These are phyloP conservation scores for Triplophysa yarkandensis DNA, from an alignment of 2,797 vertebrate species.

Conservation along the genomic window DNA sequence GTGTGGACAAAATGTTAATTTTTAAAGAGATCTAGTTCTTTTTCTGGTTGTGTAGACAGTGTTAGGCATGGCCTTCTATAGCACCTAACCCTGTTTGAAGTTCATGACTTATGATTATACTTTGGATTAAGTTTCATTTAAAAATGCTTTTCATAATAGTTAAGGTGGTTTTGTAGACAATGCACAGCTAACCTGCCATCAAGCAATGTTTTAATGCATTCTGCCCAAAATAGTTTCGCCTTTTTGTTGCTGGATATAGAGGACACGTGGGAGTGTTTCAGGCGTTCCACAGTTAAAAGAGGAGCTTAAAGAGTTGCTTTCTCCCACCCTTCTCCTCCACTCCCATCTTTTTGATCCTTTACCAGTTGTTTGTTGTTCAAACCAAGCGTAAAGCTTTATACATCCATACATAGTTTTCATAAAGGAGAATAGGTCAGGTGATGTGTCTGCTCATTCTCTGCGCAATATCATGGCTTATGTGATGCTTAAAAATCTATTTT, in stretches of 20 bases:
- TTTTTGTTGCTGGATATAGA: constrained; percentile 25
- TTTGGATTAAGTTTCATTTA: not conserved
- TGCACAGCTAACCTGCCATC: not conserved
- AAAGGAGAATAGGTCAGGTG: constrained; percentile 16
- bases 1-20: too few relatives aligned
- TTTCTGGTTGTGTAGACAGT: too few relatives aligned
- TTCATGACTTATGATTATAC: too few relatives aligned
- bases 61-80: too few relatives aligned
- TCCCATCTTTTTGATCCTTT: constrained; percentile 33
- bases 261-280: constrained; percentile 26
- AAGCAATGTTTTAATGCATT: constrained; percentile 11
- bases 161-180: not conserved
- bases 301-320: constrained; percentile 17
- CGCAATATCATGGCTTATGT: not conserved
- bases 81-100: too few relatives aligned
- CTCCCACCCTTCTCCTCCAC: constrained; percentile 1
- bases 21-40: too few relatives aligned
- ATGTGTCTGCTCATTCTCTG: not conserved
- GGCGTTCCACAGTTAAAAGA: not conserved
- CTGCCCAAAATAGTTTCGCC: constrained; percentile 22
- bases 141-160: not conserved
- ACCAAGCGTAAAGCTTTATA: constrained; percentile 33
- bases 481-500: not conserved
- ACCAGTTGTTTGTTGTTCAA: constrained; percentile 1
- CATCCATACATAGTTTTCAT: constrained; percentile 4